These are phyloP conservation scores for Dasypogon diadema DNA, from an alignment of 2,888 invertebrate genomes.

Conservation along the genomic window DNA sequence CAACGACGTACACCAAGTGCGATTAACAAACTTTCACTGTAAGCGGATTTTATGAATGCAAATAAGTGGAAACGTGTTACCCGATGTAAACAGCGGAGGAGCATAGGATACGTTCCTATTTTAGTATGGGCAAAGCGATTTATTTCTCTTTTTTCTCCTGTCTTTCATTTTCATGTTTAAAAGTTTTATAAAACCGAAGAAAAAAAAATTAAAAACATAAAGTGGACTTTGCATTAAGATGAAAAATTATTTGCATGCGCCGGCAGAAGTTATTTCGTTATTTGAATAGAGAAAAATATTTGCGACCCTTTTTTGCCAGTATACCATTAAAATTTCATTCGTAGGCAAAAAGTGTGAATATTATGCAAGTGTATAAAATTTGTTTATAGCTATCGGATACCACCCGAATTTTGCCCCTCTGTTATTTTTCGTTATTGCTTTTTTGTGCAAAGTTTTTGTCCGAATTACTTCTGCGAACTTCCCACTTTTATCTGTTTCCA, in stretches of 20 bases:
- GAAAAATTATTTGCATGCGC: constrained; percentile 36
- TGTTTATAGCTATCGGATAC: too few relatives aligned
- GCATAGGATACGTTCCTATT: background rate
- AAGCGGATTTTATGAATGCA: constrained; percentile 45
- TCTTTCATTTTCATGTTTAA: background rate
- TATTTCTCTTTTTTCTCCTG: too few relatives aligned
- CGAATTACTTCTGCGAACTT: too few relatives aligned
- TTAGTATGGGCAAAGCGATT: constrained; percentile 4
- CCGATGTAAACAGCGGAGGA: constrained; percentile 15
- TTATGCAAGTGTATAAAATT: background rate
- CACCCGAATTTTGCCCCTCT: too few relatives aligned
- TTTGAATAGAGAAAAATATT: background rate
- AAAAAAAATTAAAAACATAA: background rate
- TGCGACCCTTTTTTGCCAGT: background rate
- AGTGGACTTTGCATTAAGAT: constrained; percentile 13
- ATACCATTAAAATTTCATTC: constrained; percentile 23
- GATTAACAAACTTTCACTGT: constrained; percentile 48
- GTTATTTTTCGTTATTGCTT: too few relatives aligned
- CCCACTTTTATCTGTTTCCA: too few relatives aligned
- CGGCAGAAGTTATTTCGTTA: background rate
- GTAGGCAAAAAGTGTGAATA: background rate
- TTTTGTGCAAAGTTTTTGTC: too few relatives aligned
- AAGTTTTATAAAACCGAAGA: constrained; percentile 1
- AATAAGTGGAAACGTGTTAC: constrained; percentile 43
- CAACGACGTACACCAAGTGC: background rate